Percentiles rank a stretch among this genome's conserved stretches.
phyloP scores from a whole-genome alignment of 1,140 invertebrate species.

The Dolichoris vasculosae region DNA sequence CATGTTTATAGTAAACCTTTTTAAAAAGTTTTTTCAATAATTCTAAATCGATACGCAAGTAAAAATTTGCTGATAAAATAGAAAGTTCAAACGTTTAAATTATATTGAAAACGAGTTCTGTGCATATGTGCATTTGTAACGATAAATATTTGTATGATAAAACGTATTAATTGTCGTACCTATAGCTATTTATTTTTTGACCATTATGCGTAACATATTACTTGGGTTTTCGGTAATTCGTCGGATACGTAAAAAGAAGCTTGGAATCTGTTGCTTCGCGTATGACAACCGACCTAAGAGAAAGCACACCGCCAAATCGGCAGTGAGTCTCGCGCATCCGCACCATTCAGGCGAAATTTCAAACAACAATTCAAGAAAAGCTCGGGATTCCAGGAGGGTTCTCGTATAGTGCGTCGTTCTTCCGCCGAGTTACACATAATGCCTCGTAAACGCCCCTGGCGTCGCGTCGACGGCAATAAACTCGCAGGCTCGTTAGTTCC shows the following conservation, averaged over 20 bases:
- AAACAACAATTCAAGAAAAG: background rate
- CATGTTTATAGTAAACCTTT: no score
- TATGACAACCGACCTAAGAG: background rate
- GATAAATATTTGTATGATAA: no score
- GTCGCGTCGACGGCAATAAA: conserved; percentile 70
- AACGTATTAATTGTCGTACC: no score
- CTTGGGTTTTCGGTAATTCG: no score
- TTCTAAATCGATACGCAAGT: no score
- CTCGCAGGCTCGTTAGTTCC: conserved; percentile 66
- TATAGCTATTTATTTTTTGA: background rate
- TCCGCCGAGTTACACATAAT: conserved; percentile 74
- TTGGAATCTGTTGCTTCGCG: background rate
- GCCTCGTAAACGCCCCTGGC: conserved; percentile 73
- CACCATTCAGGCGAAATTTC: background rate
- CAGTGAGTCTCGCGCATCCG: background rate
- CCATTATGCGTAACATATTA: background rate
- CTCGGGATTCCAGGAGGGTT: background rate
- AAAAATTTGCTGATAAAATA: no score
- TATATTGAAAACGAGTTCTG: no score
- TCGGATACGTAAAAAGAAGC: no score
- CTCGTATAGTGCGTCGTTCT: conserved; percentile 61
- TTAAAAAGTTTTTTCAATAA: no score
- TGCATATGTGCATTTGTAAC: no score
- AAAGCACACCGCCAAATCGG: conserved; percentile 31
- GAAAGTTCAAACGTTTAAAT: no score